These are phyloP conservation scores for Myiotriccus ornatus DNA, from an alignment of 2,797 vertebrate genomes.

Conservation along the genomic window DNA sequence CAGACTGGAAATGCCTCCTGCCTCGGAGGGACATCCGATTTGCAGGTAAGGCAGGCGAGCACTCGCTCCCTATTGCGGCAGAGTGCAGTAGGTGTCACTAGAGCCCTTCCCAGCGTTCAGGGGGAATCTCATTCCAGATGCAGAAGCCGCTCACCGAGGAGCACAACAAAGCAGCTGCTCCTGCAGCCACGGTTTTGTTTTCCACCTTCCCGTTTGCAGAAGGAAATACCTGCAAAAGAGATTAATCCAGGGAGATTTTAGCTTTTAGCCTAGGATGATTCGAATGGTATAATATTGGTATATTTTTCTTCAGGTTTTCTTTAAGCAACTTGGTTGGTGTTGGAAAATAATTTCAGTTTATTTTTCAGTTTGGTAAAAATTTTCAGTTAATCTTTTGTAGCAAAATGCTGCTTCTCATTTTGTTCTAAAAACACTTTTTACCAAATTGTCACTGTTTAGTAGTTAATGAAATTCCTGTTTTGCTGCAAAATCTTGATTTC, in stretches of 20 bases:
- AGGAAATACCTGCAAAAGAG: not conserved
- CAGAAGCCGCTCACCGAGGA: not conserved
- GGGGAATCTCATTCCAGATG: not conserved
- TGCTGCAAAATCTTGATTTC: not conserved
- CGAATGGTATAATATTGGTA: fast-evolving
- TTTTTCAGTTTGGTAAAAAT: not conserved
- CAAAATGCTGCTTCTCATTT: not conserved
- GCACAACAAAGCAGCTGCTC: not conserved
- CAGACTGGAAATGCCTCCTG: not conserved
- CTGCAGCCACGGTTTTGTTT: not conserved
- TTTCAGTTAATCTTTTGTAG: not conserved
- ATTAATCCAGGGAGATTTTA: not conserved
- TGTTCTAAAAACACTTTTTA: not conserved
- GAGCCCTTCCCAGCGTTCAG: constrained; percentile 27
- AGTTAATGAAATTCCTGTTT: not conserved
- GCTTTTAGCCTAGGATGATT: not conserved
- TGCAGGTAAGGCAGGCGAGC: not conserved
- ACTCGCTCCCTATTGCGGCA: fast-evolving
- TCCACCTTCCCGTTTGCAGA: not conserved
- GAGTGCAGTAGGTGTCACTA: constrained; percentile 70
- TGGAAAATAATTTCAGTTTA: not conserved
- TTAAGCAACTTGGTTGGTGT: not conserved
- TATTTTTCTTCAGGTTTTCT: not conserved
- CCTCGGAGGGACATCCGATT: not conserved
- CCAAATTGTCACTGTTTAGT: not conserved